Conservation (phyloP, 2,888 invertebrate genomes). For the Mongoloraphidia duomilia region DNA sequence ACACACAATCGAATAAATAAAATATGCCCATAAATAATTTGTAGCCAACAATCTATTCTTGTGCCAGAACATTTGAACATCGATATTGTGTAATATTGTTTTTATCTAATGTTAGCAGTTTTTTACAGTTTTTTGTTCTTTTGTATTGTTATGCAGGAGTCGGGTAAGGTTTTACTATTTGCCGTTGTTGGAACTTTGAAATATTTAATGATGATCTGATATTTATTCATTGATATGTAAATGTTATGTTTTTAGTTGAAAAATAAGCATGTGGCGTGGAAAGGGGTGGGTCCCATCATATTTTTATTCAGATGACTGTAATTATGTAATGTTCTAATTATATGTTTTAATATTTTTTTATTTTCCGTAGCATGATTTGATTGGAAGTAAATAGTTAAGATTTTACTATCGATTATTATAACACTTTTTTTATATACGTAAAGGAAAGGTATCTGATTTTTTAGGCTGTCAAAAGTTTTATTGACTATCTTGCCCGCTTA, state of each 20-base stretch:
- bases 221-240: background rate
- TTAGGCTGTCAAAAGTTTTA: no score
- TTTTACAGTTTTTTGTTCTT: conserved; percentile 7
- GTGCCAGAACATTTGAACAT: no score
- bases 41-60: no score
- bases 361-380: no score
- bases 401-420: no score
- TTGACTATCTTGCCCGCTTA: no score
- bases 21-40: no score
- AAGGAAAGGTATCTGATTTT: no score
- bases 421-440: no score
- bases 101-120: conserved; percentile 7
- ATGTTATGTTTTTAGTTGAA: background rate
- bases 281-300: background rate
- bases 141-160: conserved; percentile 3
- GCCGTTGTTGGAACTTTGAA: background rate
- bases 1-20: no score
- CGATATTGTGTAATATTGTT: background rate
- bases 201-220: background rate
- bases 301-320: background rate
- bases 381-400: no score
- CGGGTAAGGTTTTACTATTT: background rate
- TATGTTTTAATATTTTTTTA: no score
- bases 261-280: background rate
- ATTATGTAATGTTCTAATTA: background rate